Conservation (phyloP, 2,797 vertebrate species). For the Chrysocyon brachyurus region DNA sequence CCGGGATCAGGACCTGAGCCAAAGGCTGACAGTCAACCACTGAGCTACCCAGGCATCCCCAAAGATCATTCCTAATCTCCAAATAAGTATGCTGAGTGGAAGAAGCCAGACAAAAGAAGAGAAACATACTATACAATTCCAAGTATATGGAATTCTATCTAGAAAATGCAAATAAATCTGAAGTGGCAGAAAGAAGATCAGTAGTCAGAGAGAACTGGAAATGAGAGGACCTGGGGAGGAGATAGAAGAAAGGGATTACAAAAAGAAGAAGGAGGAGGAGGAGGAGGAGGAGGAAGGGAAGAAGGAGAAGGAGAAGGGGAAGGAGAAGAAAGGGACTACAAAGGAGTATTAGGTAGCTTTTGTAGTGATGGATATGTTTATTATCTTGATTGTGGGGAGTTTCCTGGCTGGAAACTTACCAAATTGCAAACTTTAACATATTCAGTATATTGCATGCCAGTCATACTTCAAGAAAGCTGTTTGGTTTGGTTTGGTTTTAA, state of each 20-base stretch:
- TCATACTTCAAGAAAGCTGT: conserved; percentile 13
- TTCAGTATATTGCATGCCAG: background rate
- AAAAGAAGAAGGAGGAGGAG: background rate
- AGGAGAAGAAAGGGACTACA: background rate
- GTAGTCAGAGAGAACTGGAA: background rate
- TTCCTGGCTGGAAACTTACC: background rate
- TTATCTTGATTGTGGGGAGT: background rate
- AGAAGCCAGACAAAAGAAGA: background rate
- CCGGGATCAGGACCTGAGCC: too few relatives aligned
- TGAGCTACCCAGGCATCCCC: background rate
- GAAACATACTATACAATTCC: background rate
- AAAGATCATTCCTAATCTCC: conserved; percentile 43
- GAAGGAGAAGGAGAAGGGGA: background rate
- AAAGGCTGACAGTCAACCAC: too few relatives aligned
- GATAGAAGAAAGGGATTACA: background rate
- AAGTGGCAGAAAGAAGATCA: background rate
- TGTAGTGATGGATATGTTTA: background rate
- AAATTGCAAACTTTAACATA: background rate
- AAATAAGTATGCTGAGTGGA: conserved; percentile 20
- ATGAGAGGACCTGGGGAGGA: background rate
- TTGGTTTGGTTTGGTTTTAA: background rate
- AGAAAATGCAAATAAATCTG: conserved; percentile 37
- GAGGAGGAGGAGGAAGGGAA: background rate
- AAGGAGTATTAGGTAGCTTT: background rate
- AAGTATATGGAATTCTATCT: conserved; percentile 34